phyloP scores from a whole-genome alignment of 2,888 invertebrate genomes.

The Galerucella calmariensis region DNA sequence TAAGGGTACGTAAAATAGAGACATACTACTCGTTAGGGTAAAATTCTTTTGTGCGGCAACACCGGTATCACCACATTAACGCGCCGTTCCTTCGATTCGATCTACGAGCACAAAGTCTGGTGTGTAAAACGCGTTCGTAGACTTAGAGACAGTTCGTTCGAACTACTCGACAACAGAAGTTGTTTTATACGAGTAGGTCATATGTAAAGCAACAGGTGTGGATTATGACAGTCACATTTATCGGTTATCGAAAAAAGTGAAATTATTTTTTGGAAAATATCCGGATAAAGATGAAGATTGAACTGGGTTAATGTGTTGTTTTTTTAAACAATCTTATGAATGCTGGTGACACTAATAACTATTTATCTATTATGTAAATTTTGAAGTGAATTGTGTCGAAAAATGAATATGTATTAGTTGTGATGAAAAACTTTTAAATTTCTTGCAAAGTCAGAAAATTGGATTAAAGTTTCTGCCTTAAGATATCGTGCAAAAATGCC shows the following conservation, averaged over 20 bases:
- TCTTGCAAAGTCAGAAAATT: not conserved
- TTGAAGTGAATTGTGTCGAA: conserved; percentile 6
- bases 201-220: conserved; percentile 16
- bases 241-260: not conserved
- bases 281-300: not conserved
- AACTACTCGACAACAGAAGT: not conserved
- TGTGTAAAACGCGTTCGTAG: not conserved
- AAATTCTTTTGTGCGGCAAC: conserved; percentile 5
- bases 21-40: not conserved
- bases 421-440: not conserved
- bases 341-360: not conserved
- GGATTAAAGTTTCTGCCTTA: not conserved
- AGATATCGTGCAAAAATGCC: conserved; percentile 47
- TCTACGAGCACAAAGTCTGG: conserved; percentile 5
- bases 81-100: not conserved
- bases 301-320: not conserved
- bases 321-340: not conserved
- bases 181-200: conserved; percentile 12
- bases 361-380: conserved; percentile 10
- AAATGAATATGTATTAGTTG: not conserved
- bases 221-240: not conserved
- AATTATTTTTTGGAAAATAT: not conserved
- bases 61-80: not conserved
- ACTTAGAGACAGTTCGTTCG: not conserved
- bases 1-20: not conserved